A percentile compares a stretch with the other conserved stretches of the same genome.
These are phyloP conservation scores for Prionace glauca DNA, from an alignment of 2,797 vertebrate species.

Conservation along the genomic window DNA sequence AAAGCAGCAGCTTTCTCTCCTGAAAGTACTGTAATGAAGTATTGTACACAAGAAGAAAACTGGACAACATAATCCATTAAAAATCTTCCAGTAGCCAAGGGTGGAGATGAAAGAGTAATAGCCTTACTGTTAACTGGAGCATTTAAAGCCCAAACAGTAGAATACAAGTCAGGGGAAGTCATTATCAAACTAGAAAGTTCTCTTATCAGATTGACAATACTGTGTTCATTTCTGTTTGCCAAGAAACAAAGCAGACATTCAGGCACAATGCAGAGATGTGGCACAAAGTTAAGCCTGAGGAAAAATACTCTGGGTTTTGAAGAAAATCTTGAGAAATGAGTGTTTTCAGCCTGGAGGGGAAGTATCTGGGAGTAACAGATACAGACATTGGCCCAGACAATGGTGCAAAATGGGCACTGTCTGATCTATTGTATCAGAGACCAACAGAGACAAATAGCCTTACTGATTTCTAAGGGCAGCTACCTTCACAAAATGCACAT, in stretches of 20 bases:
- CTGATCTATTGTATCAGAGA: not conserved
- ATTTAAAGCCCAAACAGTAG: not conserved
- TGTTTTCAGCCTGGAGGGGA: not conserved
- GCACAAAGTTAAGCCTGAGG: not conserved
- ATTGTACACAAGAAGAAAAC: not conserved
- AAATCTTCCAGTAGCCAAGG: not conserved
- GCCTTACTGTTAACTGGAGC: not conserved
- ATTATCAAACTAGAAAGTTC: not conserved
- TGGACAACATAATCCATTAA: not conserved
- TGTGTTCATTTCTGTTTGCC: not conserved
- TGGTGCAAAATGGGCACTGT: not conserved
- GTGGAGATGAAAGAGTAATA: not conserved
- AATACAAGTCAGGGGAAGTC: not conserved
- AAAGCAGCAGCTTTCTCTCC: not conserved
- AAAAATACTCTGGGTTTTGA: not conserved
- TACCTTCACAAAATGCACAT: too few relatives aligned
- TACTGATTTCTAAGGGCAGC: too few relatives aligned
- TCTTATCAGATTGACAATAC: not conserved
- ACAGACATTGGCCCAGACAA: too few relatives aligned
- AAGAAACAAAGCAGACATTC: not conserved
- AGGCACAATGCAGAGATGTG: not conserved
- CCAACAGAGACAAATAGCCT: not conserved
- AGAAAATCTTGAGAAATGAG: not conserved
- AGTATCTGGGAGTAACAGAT: too few relatives aligned
- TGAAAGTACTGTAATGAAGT: not conserved